Percentiles rank a stretch among this genome's conserved stretches.
phyloP scores from a whole-genome alignment of 2,888 invertebrate species.

The Diachrysia chrysitis region DNA sequence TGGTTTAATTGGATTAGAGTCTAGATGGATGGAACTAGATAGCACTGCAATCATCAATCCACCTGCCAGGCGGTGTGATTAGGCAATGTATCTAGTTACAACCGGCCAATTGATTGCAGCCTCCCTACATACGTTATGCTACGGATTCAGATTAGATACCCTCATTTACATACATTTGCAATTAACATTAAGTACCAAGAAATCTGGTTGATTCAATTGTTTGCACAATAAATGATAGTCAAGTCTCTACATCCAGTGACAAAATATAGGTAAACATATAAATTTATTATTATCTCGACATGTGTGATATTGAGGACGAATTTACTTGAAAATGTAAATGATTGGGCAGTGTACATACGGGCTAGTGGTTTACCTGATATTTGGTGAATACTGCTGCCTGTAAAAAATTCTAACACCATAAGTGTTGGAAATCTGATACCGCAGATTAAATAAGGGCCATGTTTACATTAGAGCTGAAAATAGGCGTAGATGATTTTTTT shows the following conservation, averaged over 20 bases:
- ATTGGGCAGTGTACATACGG: neutral
- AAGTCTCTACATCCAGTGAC: neutral
- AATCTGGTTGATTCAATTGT: conserved; percentile 12
- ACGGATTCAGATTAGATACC: conserved; percentile 30
- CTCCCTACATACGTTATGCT: conserved; percentile 18
- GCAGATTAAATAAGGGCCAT: too few relatives aligned
- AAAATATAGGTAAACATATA: neutral
- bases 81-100: conserved; percentile 52
- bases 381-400: neutral
- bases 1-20: conserved; percentile 11
- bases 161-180: conserved; percentile 48
- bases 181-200: conserved; percentile 34
- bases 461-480: too few relatives aligned
- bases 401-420: too few relatives aligned
- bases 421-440: too few relatives aligned
- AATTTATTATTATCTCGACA: neutral
- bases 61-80: conserved; percentile 42
- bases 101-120: conserved; percentile 44
- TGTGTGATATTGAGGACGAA: neutral
- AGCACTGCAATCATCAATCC: conserved; percentile 43
- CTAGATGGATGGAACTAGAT: conserved; percentile 39
- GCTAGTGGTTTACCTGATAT: neutral
- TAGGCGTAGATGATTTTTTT: too few relatives aligned
- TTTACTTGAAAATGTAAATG: neutral
- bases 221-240: neutral